Evolutionary conservation across 2,888 invertebrate genomes (phyloP).

Genomic region (Chrysomela aeneicollis): DNA sequence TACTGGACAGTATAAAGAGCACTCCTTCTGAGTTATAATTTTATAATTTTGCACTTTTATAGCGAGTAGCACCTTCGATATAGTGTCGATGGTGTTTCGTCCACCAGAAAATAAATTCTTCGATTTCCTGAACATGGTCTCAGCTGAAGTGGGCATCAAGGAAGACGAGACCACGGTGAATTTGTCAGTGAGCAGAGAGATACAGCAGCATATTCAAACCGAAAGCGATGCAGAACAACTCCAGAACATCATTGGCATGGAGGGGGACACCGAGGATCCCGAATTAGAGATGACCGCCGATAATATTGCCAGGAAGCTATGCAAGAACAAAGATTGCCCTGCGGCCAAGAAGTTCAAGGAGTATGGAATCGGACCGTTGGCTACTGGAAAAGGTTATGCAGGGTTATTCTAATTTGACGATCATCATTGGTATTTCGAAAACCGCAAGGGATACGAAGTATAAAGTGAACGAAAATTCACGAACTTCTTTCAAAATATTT

Average conservation of each 20-base stretch:
- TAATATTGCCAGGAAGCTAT: conserved; percentile 49
- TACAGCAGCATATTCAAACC: neutral
- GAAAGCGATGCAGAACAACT: neutral
- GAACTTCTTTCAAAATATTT: too few species aligned
- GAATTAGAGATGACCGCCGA: conserved; percentile 47
- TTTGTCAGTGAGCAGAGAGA: conserved; percentile 11
- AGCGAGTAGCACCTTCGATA: conserved; percentile 36
- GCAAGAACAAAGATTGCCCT: conserved; percentile 56
- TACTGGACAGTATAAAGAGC: too few species aligned
- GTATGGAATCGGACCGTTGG: conserved; percentile 59
- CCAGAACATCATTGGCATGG: neutral
- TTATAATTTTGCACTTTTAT: neutral
- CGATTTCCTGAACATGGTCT: conserved; percentile 40
- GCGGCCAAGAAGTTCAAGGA: conserved; percentile 57
- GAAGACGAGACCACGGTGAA: conserved; percentile 24
- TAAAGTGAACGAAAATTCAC: too few species aligned
- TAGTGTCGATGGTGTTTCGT: conserved; percentile 47
- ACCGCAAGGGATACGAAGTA: too few species aligned
- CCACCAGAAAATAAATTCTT: conserved; percentile 51
- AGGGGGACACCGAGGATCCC: conserved; percentile 9
- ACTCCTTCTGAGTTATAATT: too few species aligned
- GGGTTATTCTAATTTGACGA: too few species aligned
- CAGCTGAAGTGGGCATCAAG: conserved; percentile 31
- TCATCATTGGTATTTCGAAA: too few species aligned
- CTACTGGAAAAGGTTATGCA: conserved; percentile 49